phyloP scores from a whole-genome alignment of 2,888 invertebrate genomes.

The Didymodactylos carnosus region DNA sequence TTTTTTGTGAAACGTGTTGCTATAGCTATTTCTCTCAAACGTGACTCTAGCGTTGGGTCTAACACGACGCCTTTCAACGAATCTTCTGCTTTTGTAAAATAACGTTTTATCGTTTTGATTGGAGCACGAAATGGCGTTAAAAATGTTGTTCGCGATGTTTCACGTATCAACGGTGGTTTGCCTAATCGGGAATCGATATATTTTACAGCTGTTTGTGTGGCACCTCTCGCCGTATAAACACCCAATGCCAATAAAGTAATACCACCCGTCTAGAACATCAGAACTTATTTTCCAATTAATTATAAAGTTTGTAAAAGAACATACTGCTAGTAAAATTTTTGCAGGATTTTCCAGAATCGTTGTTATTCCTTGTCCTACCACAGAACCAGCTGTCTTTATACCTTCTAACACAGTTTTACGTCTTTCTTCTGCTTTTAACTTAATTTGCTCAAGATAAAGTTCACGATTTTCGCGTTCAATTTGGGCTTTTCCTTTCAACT shows the following conservation, averaged over 20 bases:
- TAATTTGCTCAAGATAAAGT: constrained; percentile 74
- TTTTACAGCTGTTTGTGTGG: constrained; percentile 55
- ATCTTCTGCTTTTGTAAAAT: constrained; percentile 45
- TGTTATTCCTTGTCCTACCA: constrained; percentile 74
- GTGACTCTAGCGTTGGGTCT: constrained; percentile 70
- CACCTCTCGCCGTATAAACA: constrained; percentile 78
- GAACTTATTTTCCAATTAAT: too few species aligned
- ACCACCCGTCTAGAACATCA: constrained; percentile 49
- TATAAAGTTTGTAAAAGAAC: too few species aligned
- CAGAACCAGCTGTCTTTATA: constrained; percentile 67
- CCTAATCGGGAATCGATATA: constrained; percentile 81
- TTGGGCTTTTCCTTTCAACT: constrained; percentile 62
- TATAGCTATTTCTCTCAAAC: constrained; percentile 82
- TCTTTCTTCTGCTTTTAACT: constrained; percentile 62
- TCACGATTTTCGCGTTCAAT: constrained; percentile 89
- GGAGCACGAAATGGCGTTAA: constrained; percentile 67
- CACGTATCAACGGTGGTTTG: constrained; percentile 60
- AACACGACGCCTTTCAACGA: constrained; percentile 70
- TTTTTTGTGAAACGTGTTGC: constrained; percentile 88
- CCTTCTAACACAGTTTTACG: constrained; percentile 81
- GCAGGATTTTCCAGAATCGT: constrained; percentile 83
- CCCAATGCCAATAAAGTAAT: constrained; percentile 75
- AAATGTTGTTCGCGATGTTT: constrained; percentile 70
- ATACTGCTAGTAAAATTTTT: constrained; percentile 62
- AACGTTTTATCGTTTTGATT: constrained; percentile 16